Conservation (phyloP, 2,797 vertebrate genomes). For the Oophaga sylvatica region DNA sequence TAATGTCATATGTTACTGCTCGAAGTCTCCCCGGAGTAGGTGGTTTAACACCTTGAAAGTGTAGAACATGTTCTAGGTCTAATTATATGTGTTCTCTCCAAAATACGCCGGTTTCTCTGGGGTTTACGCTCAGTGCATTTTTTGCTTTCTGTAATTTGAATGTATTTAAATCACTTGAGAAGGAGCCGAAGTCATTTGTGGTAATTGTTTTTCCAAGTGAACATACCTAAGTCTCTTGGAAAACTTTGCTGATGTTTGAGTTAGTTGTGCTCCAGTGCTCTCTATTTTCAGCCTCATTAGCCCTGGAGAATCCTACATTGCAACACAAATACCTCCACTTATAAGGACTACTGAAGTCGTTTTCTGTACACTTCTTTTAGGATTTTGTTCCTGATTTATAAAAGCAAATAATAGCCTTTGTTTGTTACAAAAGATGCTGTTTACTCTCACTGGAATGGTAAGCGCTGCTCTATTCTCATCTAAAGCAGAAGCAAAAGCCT, state of each 20-base stretch:
- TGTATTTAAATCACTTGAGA: conserved; percentile 15
- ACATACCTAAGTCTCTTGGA: conserved; percentile 1
- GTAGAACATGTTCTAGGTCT: conserved; percentile 3
- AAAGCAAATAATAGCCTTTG: conserved; percentile 5
- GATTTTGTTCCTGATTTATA: conserved; percentile 26
- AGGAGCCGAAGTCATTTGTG: conserved; percentile 31
- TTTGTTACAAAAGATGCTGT: conserved; percentile 1
- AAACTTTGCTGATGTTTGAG: conserved; percentile 54
- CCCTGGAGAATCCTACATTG: conserved; percentile 19
- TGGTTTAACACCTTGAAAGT: not conserved
- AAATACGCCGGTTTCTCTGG: not conserved
- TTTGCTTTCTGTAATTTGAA: conserved; percentile 32
- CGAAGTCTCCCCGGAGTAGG: not conserved
- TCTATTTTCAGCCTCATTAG: conserved; percentile 61
- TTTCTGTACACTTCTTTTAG: conserved; percentile 15
- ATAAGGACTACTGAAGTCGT: conserved; percentile 34
- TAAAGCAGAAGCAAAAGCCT: not conserved
- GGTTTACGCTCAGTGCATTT: not conserved
- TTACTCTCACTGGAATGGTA: not conserved
- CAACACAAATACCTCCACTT: conserved; percentile 41
- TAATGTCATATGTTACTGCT: no score
- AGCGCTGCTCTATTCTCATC: not conserved
- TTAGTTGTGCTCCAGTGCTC: conserved; percentile 48
- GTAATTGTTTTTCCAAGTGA: conserved; percentile 18
- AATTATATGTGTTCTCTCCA: not conserved